Percentiles rank a stretch among this genome's conserved stretches.
These are phyloP conservation scores for Saiga tatarica DNA, from an alignment of 2,113 vertebrate species.

Conservation along the genomic window DNA sequence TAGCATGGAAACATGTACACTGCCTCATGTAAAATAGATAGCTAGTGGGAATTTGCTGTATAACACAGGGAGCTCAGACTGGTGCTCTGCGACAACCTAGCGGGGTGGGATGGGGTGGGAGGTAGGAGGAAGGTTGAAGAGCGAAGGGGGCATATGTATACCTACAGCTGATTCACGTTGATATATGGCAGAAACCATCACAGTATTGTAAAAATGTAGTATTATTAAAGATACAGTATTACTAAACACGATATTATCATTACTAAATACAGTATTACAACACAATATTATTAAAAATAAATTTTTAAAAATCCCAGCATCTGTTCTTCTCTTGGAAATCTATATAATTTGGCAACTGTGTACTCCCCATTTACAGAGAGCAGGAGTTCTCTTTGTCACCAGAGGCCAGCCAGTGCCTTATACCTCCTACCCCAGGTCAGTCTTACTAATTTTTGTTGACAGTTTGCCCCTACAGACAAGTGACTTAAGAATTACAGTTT, in stretches of 20 bases:
- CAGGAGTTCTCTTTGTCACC: background rate
- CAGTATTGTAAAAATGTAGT: background rate
- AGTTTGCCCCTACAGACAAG: too few species aligned
- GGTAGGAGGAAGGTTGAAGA: background rate
- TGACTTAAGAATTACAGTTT: background rate
- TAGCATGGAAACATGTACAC: background rate
- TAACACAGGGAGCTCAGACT: background rate
- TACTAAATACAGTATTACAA: background rate
- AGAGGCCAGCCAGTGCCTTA: background rate
- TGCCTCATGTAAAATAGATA: background rate
- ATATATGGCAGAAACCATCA: background rate
- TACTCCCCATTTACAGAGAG: background rate
- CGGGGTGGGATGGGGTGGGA: background rate
- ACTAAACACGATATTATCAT: background rate
- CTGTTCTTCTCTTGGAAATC: background rate
- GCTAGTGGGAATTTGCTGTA: background rate
- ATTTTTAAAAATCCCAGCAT: background rate
- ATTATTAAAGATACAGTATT: background rate
- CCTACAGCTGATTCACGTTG: background rate
- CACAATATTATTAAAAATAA: background rate
- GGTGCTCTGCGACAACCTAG: background rate
- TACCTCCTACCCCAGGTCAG: accelerated
- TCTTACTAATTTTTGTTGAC: background rate
- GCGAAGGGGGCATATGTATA: background rate
- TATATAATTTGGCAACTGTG: background rate